Evolutionary conservation across 2,797 vertebrate genomes (phyloP).

Genomic region (Eulemur mongoz): DNA sequence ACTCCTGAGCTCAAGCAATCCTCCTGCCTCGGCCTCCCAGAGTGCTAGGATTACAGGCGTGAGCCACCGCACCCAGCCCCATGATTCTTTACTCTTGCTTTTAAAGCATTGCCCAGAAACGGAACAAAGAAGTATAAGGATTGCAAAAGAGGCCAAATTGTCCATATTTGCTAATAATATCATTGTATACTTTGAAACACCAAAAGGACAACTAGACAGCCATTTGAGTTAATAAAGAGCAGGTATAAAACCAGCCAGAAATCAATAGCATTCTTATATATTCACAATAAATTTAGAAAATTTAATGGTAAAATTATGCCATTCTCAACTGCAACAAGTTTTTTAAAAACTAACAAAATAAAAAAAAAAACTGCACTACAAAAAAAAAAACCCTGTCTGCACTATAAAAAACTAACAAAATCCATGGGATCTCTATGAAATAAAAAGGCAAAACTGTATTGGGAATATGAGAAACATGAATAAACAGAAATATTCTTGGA

Average conservation of each 20-base stretch:
- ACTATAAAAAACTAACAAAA: not conserved
- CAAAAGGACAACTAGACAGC: not conserved
- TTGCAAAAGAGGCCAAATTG: not conserved
- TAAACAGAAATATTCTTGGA: not conserved
- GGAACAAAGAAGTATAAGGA: not conserved
- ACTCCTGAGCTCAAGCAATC: not conserved
- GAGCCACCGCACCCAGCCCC: not conserved
- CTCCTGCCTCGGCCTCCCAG: not conserved
- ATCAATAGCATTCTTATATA: not conserved
- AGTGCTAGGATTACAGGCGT: not conserved
- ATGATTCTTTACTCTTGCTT: not conserved
- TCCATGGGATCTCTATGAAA: not conserved
- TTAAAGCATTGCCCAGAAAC: constrained; percentile 9
- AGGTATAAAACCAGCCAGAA: not conserved
- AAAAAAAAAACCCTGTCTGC: no score
- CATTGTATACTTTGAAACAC: not conserved
- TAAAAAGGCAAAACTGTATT: not conserved
- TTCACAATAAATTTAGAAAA: not conserved
- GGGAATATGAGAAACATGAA: not conserved
- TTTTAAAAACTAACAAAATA: constrained; percentile 27
- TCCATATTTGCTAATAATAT: not conserved
- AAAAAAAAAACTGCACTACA: no score
- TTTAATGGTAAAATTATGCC: not conserved
- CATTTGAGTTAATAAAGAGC: not conserved
- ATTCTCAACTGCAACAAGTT: not conserved